Conservation (phyloP, 2,888 invertebrate genomes). For the Liodrosophila aerea region DNA sequence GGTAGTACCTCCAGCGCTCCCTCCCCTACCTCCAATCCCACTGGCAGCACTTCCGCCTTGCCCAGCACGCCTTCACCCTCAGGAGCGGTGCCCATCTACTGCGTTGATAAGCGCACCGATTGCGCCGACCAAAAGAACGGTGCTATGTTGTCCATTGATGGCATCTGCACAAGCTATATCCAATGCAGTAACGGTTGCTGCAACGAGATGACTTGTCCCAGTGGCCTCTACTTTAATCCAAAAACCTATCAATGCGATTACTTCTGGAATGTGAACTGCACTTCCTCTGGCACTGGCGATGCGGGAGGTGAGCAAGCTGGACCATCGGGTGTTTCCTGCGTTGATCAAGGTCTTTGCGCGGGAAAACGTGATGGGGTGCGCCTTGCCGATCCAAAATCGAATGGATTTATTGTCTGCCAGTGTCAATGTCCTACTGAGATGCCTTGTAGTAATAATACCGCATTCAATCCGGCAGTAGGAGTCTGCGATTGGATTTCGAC, state of each 20-base stretch:
- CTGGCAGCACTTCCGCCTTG: not conserved
- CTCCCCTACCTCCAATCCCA: not conserved
- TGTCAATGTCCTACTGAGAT: constrained; percentile 61
- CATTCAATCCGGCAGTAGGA: constrained; percentile 39
- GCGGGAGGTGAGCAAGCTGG: constrained; percentile 31
- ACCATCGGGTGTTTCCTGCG: constrained; percentile 62
- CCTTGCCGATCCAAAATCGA: constrained; percentile 41
- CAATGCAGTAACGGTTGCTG: constrained; percentile 56
- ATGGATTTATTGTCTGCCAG: constrained; percentile 57
- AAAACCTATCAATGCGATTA: constrained; percentile 49
- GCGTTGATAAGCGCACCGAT: constrained; percentile 29
- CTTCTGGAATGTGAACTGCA: constrained; percentile 63
- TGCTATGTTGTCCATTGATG: constrained; percentile 22
- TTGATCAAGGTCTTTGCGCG: constrained; percentile 36
- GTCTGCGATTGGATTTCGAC: constrained; percentile 47
- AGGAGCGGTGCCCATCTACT: constrained; percentile 26
- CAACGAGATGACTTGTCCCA: constrained; percentile 55
- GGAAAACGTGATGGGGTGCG: constrained; percentile 33
- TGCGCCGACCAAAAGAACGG: constrained; percentile 33
- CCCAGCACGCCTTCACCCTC: constrained; percentile 5
- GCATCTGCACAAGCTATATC: constrained; percentile 59
- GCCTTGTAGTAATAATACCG: constrained; percentile 36
- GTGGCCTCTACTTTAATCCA: constrained; percentile 62
- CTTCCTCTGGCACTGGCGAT: constrained; percentile 5
- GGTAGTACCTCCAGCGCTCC: too few relatives aligned